Base-by-base conservation (phyloP, 2,113 vertebrate genomes). In the Bujurquina vittata region DNA sequence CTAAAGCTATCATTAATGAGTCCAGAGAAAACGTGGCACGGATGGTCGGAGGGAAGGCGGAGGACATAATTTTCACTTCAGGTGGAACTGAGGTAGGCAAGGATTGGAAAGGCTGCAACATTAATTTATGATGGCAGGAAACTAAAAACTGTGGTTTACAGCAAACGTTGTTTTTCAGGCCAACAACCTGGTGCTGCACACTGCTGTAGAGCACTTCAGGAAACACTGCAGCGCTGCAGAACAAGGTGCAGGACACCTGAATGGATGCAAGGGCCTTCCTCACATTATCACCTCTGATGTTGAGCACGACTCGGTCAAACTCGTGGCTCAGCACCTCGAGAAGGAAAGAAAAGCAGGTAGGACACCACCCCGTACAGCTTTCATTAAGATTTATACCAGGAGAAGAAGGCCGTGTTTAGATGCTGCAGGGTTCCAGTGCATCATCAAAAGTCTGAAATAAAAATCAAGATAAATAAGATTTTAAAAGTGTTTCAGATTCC, bases 171-270 rank as follows among this genome's bases (percentile, higher is more conserved):
- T 46, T 35, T 87, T 86, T 61, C 90, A 99, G 98, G 96, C 97
- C 1, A 99, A 99, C 84, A 99, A 99, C 75, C 90, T 98, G 89
- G 97, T 99, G 40, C 95, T 99, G 84, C 96, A 97, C 63, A 97
- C 96, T 0, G 95, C 93, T 3, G 9, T 97, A 62, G 95, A 94
- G 77, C 89, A 97, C 54, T 99, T 97, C 94, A 90, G 57, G 0
- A 88, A 93, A 3, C 91, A 18, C 79, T 83, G 67, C 17, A 10
- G 14, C 22, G 62, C 83, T 14, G 59, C 85, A 5, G 40, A 83
- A 14, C 11, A 76, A 74, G 57, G 37, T 3, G 10, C 74, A 10
- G 80, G 7, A 0, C 75, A 49, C 12, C 79, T 69, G 15, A 87
- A 89, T 1, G 87, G 49, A 18, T 81, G 43, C 6, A 43, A 0